Percentiles rank a stretch among this genome's conserved stretches.
These are phyloP conservation scores for Erethizon dorsatum DNA, from an alignment of 2,797 vertebrate species.

Conservation along the genomic window DNA sequence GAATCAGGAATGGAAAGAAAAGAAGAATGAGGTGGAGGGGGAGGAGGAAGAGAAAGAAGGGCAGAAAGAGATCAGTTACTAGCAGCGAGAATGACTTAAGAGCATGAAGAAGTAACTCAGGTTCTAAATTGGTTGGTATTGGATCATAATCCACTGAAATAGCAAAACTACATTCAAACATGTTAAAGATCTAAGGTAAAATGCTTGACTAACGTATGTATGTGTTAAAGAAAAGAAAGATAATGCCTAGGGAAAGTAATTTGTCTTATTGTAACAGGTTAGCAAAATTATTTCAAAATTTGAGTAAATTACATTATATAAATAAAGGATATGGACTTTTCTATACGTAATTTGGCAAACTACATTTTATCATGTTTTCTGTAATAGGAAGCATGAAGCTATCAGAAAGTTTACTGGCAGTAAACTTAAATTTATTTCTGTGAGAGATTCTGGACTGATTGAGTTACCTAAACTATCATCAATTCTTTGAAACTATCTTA, in stretches of 20 bases:
- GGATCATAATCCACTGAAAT: background rate
- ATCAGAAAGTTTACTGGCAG: background rate
- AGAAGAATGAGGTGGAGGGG: background rate
- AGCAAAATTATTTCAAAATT: constrained; percentile 37
- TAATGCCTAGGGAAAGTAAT: background rate
- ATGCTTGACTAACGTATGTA: background rate
- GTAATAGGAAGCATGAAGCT: background rate
- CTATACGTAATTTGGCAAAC: background rate
- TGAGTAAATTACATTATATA: background rate
- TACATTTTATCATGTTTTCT: background rate
- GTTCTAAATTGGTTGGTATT: background rate
- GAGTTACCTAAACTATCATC: background rate
- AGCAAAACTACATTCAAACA: background rate
- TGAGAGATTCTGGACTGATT: background rate
- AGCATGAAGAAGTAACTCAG: background rate
- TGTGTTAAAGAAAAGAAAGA: background rate
- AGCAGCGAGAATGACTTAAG: background rate
- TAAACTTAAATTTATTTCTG: background rate
- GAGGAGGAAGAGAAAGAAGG: background rate
- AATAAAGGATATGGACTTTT: background rate
- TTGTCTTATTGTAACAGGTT: background rate
- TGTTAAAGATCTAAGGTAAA: background rate
- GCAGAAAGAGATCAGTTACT: background rate
- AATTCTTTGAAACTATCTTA: background rate
- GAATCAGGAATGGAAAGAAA: background rate